These are phyloP conservation scores for Agonopterix heracliana DNA, from an alignment of 2,888 invertebrate genomes.

Conservation along the genomic window DNA sequence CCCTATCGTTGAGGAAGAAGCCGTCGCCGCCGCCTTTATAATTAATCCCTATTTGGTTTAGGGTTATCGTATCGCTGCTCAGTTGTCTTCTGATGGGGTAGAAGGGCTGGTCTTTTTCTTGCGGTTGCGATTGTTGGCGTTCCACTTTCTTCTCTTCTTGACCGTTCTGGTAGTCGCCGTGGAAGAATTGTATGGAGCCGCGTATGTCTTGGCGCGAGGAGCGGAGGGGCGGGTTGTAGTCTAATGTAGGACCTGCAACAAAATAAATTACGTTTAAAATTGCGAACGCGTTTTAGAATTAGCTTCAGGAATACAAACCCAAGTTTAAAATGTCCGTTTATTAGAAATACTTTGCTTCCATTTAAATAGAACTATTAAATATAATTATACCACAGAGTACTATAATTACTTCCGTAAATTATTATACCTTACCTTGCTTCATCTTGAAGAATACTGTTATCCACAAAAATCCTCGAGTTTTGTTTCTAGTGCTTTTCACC, in stretches of 20 bases:
- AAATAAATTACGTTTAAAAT: neutral
- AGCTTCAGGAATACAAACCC: too few species aligned
- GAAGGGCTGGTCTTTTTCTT: conserved; percentile 29
- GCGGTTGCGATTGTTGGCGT: conserved; percentile 69
- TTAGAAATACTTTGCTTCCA: too few species aligned
- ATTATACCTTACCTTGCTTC: too few species aligned
- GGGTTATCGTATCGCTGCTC: conserved; percentile 74
- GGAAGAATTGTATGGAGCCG: conserved; percentile 81
- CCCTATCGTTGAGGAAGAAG: conserved; percentile 66
- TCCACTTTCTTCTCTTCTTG: conserved; percentile 4
- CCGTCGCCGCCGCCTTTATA: conserved; percentile 68
- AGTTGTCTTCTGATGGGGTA: conserved; percentile 71
- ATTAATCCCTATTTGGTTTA: conserved; percentile 47
- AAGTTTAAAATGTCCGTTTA: too few species aligned
- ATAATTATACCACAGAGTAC: too few species aligned
- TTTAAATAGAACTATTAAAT: too few species aligned
- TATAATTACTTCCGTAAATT: too few species aligned
- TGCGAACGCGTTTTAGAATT: too few species aligned
- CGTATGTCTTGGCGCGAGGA: conserved; percentile 86
- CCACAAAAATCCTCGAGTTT: too few species aligned
- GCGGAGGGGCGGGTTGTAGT: conserved; percentile 82
- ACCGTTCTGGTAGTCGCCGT: conserved; percentile 73
- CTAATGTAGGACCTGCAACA: conserved; percentile 58
- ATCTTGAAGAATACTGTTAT: too few species aligned
- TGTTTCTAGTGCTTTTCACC: too few species aligned